Conservation (phyloP, 2,113 vertebrate species). For the Semnopithecus entellus region DNA sequence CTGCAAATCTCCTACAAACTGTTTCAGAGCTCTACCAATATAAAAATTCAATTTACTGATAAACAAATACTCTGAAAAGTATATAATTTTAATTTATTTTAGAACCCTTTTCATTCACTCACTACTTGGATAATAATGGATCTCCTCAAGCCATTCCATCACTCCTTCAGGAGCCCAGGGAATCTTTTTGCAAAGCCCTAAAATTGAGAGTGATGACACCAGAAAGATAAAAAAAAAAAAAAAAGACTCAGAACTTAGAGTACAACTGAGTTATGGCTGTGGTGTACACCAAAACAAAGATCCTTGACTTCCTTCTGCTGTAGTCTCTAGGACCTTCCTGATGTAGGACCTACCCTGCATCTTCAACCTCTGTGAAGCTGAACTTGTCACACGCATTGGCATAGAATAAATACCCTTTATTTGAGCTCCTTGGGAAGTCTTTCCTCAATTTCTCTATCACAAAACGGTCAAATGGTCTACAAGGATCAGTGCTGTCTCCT, state of each 20-base stretch:
- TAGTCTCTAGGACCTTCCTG: background rate
- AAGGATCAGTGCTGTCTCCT: background rate
- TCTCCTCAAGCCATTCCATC: background rate
- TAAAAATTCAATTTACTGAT: background rate
- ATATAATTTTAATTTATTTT: background rate
- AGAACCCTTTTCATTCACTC: background rate
- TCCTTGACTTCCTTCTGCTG: background rate
- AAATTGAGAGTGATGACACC: background rate
- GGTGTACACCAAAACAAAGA: background rate
- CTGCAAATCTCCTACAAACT: background rate
- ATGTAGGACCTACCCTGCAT: background rate
- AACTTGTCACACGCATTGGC: background rate
- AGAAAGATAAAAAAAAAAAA: background rate
- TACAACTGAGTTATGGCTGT: background rate
- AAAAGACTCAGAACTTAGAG: background rate
- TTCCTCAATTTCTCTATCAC: background rate
- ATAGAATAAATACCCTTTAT: background rate
- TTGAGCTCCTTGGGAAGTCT: background rate
- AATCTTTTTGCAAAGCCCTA: background rate
- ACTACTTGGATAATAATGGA: background rate
- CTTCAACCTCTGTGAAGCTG: background rate
- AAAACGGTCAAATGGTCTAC: background rate
- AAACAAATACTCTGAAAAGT: background rate
- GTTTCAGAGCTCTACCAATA: background rate
- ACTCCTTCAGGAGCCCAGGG: background rate